These are phyloP conservation scores for Patella ulyssiponensis DNA, from an alignment of 2,888 invertebrate genomes.

Conservation along the genomic window DNA sequence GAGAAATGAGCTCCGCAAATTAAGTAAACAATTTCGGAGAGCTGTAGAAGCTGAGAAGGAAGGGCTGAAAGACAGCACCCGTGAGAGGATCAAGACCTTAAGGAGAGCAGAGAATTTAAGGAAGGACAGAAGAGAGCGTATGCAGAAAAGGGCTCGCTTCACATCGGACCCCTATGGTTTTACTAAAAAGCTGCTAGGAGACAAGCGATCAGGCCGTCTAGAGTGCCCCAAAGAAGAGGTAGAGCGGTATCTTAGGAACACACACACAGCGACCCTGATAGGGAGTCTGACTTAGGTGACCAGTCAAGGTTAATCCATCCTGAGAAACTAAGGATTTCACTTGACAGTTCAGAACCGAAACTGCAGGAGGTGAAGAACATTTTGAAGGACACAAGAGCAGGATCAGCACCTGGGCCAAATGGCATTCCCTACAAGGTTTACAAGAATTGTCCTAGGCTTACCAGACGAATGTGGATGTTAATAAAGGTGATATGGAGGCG, in stretches of 20 bases:
- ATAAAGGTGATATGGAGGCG: slow-evolving; percentile 29
- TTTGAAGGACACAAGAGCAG: slow-evolving; percentile 24
- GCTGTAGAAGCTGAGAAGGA: no score
- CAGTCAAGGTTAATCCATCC: background rate
- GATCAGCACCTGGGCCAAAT: slow-evolving; percentile 34
- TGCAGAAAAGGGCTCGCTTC: no score
- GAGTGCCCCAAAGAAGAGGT: background rate
- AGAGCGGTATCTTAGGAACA: background rate
- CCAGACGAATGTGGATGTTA: slow-evolving; percentile 26
- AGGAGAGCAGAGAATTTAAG: no score
- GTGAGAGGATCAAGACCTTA: no score
- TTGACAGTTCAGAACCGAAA: slow-evolving; percentile 18
- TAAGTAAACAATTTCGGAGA: no score
- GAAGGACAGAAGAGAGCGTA: no score
- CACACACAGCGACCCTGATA: background rate
- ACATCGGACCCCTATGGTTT: no score
- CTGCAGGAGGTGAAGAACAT: slow-evolving; percentile 24
- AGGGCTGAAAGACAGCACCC: no score
- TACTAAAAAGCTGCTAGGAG: background rate
- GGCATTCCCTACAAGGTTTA: slow-evolving; percentile 37
- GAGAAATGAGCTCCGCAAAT: no score
- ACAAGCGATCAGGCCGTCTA: background rate
- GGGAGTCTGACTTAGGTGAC: background rate
- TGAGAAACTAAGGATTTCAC: background rate
- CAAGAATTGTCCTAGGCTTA: slow-evolving; percentile 33